Base-by-base conservation (phyloP, 2,113 vertebrate species). In the Muntiacus muntjak region DNA sequence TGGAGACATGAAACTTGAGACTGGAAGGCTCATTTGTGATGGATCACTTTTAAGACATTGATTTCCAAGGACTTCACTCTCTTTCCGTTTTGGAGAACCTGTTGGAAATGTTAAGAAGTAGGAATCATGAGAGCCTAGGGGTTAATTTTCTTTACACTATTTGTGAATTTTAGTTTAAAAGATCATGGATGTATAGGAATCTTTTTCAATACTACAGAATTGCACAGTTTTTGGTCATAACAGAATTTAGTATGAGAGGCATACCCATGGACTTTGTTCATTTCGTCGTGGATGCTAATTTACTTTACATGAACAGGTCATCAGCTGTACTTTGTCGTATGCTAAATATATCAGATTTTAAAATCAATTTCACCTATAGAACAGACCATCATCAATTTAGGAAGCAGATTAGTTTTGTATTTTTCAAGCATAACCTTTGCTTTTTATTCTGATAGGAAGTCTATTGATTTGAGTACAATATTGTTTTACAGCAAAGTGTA, bases 321-420 rank as follows among this genome's bases (percentile, higher is more conserved):
- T 60, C 58, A 28, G 87, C 62, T 55, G 11, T 71, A 52, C 60
- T 67, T 30, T 86, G 40, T 55, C 43, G 6, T 47, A 28, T 91
- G 33, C 40, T 47, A 28, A 89, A 81, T 21, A 47, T 12, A 64
- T 4, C 64, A 28, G 3, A 81, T 90, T 93, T 86, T 28, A 62
- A 94, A 89, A 36, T 96, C 84, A 76, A 4, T 36, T 47, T 91
- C 89, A 84, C 33, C 19, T 54, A 54, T 16, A 36, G 25, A 94
- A 58, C 45, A 79, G 28, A 57, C 60, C 88, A 54, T 96, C 95
- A 91, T 92, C 97, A 90, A 83, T 97, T 95, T 91, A 91, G 74
- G 87, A 87, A 98, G 83, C 67, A 95, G 64, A 90, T 97, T 92
- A 87, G 85, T 95, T 98, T 94, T 96, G 89, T 71, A 87, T 94